Base-by-base conservation (phyloP, 1,140 invertebrate genomes). In the Cyclina sinensis region DNA sequence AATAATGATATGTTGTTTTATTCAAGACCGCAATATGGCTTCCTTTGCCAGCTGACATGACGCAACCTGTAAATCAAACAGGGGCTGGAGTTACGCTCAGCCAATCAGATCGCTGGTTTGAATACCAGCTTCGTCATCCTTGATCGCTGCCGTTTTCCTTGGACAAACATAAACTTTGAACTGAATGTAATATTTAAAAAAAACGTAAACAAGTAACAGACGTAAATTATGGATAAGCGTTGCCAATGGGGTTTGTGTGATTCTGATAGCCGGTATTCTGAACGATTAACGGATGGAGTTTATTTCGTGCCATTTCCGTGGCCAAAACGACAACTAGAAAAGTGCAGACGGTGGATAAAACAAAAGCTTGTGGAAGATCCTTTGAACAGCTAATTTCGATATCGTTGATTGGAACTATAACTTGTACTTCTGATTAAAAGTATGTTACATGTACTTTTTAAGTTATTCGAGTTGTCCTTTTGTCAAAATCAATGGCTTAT, bases 261-360 rank as follows among this genome's bases (percentile, higher is more conserved):
- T 32, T 30, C 18, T 18, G 86, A 89, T 46, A 46, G 57, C 35
- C 37, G 86, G n/a, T 91, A 89, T 46, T 76, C 74, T 30, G 86
- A 89, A 5, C 35, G 90, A 68, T 30, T 88, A 46, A 24, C 59
- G 30, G 59, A 65, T 11, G 88, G 70, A 30, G 79, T 78, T 7
- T 14, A 30, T 35, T 91, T 92, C 68, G 68, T 87, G 62, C 79
- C 59, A 30, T 92, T 92, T 85, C 91, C 92, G 16, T 91, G 89
- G 32, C 90, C 91, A 0, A 90, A 91, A 80, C 87, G 73, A 11
- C 54, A 91, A 18, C 32, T 86, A 7, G 88, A 90, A 14, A 91
- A 90, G 70, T 92, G 92, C 68, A 30, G 54, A 37, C 80, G 90
- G 1, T 92, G 91, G 91, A 91, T 91, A 4, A 90, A n/a, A n/a